Percentiles rank a stretch among this genome's conserved stretches.
phyloP scores from a whole-genome alignment of 1,140 invertebrate species.

The Aradophagus sp. region DNA sequence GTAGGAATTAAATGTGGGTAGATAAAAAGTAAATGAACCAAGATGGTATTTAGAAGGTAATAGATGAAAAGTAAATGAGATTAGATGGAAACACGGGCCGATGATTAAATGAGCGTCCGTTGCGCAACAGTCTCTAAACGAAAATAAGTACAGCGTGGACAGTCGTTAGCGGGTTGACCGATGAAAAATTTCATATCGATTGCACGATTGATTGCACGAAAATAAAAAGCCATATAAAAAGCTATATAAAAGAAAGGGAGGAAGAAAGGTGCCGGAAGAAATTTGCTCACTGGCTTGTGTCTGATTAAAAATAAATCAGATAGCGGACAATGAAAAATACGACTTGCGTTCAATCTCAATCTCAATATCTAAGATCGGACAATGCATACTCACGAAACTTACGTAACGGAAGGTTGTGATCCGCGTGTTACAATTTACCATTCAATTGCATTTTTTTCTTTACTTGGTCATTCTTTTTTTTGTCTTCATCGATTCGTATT shows the following conservation, averaged over 20 bases:
- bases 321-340: slow-evolving; percentile 33
- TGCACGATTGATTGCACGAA: too few relatives aligned
- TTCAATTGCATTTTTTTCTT: slow-evolving; percentile 9
- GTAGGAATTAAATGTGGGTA: slow-evolving; percentile 46
- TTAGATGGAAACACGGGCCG: slow-evolving; percentile 23
- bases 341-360: slow-evolving; percentile 26
- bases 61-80: slow-evolving; percentile 40
- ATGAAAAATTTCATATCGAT: slow-evolving; percentile 19
- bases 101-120: slow-evolving; percentile 19
- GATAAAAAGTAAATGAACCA: slow-evolving; percentile 33
- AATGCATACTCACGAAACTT: slow-evolving; percentile 30
- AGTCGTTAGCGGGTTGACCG: neutral
- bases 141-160: slow-evolving; percentile 6
- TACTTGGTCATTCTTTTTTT: too few relatives aligned
- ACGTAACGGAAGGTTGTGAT: slow-evolving; percentile 36
- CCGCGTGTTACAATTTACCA: slow-evolving; percentile 28
- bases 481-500: too few relatives aligned
- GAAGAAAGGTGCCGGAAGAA: slow-evolving; percentile 10
- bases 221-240: too few relatives aligned
- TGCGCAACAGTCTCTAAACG: slow-evolving; percentile 17
- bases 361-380: slow-evolving; percentile 28
- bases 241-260: slow-evolving; percentile 4
- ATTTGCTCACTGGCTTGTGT: slow-evolving; percentile 8
- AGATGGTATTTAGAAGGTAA: slow-evolving; percentile 34
- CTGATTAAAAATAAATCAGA: slow-evolving; percentile 31